phyloP scores from a whole-genome alignment of 1,140 invertebrate species.

The Bathynomus jamesi region DNA sequence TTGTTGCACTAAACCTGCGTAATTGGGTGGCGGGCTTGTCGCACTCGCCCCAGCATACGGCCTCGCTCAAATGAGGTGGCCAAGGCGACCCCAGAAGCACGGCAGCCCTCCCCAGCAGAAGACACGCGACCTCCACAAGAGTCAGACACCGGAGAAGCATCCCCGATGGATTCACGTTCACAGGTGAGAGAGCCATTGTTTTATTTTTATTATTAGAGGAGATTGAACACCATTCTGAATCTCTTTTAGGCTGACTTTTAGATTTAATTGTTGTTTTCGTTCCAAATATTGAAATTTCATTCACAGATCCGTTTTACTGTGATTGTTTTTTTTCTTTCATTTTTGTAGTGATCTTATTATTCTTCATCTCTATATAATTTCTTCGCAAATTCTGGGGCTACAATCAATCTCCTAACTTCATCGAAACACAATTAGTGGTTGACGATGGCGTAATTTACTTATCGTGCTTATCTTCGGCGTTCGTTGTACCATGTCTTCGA shows the following conservation, averaged over 20 bases:
- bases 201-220: background rate
- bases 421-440: background rate
- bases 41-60: constrained; percentile 34
- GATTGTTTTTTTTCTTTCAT: background rate
- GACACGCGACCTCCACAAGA: constrained; percentile 30
- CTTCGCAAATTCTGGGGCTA: background rate
- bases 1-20: constrained; percentile 39
- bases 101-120: constrained; percentile 24
- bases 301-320: background rate
- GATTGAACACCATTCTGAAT: background rate
- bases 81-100: constrained; percentile 33
- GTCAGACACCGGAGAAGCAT: constrained; percentile 12
- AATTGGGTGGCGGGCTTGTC: constrained; percentile 36
- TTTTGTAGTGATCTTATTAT: too few species aligned
- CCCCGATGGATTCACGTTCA: background rate
- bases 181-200: background rate
- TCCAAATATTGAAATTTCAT: background rate
- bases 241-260: background rate
- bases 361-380: background rate
- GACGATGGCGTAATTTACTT: background rate
- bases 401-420: background rate
- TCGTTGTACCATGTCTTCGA: background rate
- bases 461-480: background rate
- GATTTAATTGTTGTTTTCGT: background rate
- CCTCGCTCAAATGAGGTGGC: constrained; percentile 36